These are phyloP conservation scores for Antitype chi DNA, from an alignment of 2,888 invertebrate genomes.

Conservation along the genomic window DNA sequence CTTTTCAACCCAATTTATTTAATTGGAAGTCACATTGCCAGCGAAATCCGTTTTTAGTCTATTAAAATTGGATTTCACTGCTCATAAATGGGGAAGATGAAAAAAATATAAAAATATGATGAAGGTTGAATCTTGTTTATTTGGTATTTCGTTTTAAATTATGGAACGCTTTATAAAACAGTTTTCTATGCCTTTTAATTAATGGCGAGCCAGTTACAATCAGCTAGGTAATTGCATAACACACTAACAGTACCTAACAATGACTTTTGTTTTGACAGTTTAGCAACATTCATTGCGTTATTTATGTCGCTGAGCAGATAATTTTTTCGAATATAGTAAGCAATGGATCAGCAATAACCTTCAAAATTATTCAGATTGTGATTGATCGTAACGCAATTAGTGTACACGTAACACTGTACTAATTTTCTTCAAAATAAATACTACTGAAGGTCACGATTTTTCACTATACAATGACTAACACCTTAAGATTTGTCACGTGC, in stretches of 20 bases:
- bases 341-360: too few relatives aligned
- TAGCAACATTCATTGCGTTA: too few relatives aligned
- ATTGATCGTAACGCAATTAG: too few relatives aligned
- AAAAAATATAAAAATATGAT: constrained; percentile 17
- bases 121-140: constrained; percentile 15
- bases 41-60: constrained; percentile 57
- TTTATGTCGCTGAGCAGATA: too few relatives aligned
- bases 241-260: too few relatives aligned
- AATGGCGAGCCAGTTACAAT: too few relatives aligned
- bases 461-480: not conserved
- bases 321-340: too few relatives aligned
- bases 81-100: not conserved
- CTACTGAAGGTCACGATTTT: not conserved
- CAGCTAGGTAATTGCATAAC: too few relatives aligned
- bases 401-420: not conserved
- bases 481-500: constrained; percentile 22
- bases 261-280: too few relatives aligned
- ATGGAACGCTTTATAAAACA: not conserved
- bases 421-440: not conserved
- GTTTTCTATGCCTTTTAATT: too few relatives aligned
- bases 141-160: not conserved
- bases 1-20: constrained; percentile 60
- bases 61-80: constrained; percentile 55
- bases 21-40: constrained; percentile 58
- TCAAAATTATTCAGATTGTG: too few relatives aligned